Percentiles rank a stretch among this genome's conserved stretches.
These are phyloP conservation scores for Ophioninae sp. DNA, from an alignment of 2,888 invertebrate genomes.

Conservation along the genomic window DNA sequence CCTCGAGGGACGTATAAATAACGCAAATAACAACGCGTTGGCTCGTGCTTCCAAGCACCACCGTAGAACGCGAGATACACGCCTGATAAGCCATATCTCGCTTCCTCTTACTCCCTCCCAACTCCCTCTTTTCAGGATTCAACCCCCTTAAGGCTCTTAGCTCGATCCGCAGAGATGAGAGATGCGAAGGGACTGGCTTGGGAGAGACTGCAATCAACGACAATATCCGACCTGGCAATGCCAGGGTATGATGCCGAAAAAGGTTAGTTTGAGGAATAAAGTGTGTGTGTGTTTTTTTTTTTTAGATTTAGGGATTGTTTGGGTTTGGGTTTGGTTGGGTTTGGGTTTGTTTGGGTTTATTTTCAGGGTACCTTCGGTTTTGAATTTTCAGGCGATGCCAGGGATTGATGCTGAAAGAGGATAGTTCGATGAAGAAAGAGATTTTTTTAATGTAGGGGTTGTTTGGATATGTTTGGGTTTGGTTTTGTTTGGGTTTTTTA, in stretches of 20 bases:
- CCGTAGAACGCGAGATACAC: constrained; percentile 66
- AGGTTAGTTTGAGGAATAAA: too few relatives aligned
- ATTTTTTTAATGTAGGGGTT: too few relatives aligned
- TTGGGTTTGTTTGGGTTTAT: too few relatives aligned
- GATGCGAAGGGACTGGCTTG: constrained; percentile 24
- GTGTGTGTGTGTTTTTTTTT: too few relatives aligned
- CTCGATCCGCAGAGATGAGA: constrained; percentile 7
- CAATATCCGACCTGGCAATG: constrained; percentile 55
- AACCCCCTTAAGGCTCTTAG: constrained; percentile 11
- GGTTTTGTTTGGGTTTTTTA: too few relatives aligned
- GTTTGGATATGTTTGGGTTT: too few relatives aligned
- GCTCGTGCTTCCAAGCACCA: constrained; percentile 50
- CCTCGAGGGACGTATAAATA: constrained; percentile 79
- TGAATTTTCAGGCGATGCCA: too few relatives aligned
- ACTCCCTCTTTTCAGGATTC: constrained; percentile 4
- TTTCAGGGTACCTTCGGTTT: too few relatives aligned
- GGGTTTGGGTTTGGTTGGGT: too few relatives aligned
- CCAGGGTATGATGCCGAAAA: constrained; percentile 38
- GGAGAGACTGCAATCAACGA: constrained; percentile 57
- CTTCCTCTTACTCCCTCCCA: constrained; percentile 46
- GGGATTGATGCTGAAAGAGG: too few relatives aligned
- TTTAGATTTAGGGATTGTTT: too few relatives aligned
- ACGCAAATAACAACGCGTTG: constrained; percentile 75
- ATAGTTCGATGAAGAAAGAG: too few relatives aligned
- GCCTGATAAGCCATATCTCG: constrained; percentile 66